Evolutionary conservation across 2,888 invertebrate species (phyloP), one percentile per base, ranked within the genome.

Genomic region (Microctonus aethiopoides): DNA sequence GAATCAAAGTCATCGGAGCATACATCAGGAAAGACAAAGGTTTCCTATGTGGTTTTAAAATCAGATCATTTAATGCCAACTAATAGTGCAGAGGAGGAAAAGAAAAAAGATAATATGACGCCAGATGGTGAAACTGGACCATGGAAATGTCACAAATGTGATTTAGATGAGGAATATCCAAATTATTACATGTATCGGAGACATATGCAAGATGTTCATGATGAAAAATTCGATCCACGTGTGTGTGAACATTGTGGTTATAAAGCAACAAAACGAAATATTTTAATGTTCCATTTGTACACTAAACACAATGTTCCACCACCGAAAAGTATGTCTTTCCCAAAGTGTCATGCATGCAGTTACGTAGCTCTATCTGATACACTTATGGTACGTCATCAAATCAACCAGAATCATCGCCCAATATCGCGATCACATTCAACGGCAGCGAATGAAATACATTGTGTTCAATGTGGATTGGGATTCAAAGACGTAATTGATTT

Each of bases 181-280:
- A 91, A 93, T 24, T 95, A 95, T 81, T 92, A 92, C 76, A 90
- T 92, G 77, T 95, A 93, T 85, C 90, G 95, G 56, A 91, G 93
- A 73, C 96, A 96, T 87, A 90, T 95, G 86, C 92, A 93, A 10
- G 93, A 94, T 75, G 90, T 93, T 0, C 95, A 95, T 79, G 91
- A 92, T 79, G 93, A 94, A 79, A 91, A 91, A 75, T 93, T 94
- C 72, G 92, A 95, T 82, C 87, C 91, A 1, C 90, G 91, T 51
- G 91, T 95, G 39, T 96, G 96, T 86, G 95, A 95, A 83, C 92
- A 94, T 78, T 96, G 96, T 87, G 96, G 95, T 0, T 91, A 93
- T 81, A 92, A 91, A 79, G 92, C 94, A 24, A 87, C 88, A 1
- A 94, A 92, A 79, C 89, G 93, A 75, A 93, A 93, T 77, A 90